Conservation (phyloP, 2,888 invertebrate species). For the Dexiosoma caninum region DNA sequence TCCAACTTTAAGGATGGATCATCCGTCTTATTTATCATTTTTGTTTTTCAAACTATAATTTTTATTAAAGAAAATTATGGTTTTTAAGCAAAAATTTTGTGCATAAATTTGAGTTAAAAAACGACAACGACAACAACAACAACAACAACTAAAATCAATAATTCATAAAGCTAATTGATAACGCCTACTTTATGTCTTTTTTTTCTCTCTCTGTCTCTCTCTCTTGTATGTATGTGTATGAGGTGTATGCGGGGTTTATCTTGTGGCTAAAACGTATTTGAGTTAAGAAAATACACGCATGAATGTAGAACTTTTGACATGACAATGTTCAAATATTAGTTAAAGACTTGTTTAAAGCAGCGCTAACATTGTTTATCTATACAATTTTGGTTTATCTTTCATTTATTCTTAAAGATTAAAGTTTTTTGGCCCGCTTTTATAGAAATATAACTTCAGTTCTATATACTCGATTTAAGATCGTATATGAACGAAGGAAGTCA, state of each 20-base stretch:
- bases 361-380: constrained; percentile 38
- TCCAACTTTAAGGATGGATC: constrained; percentile 28
- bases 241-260: not conserved
- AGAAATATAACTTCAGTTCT: not conserved
- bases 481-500: not conserved
- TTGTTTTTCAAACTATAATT: constrained; percentile 54
- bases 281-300: constrained; percentile 18
- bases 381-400: constrained; percentile 18
- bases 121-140: no score
- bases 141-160: constrained; percentile 69
- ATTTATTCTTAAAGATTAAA: constrained; percentile 51
- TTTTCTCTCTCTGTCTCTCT: no score
- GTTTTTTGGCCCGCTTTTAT: constrained; percentile 42
- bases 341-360: constrained; percentile 50
- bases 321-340: constrained; percentile 60
- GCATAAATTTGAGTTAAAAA: constrained; percentile 49
- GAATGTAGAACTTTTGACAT: constrained; percentile 20
- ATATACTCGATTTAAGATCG: not conserved
- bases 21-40: constrained; percentile 46
- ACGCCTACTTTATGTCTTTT: constrained; percentile 70
- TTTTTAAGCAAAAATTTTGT: constrained; percentile 40
- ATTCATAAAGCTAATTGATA: constrained; percentile 78
- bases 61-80: constrained; percentile 61
- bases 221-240: no score
- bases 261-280: constrained; percentile 24